phyloP scores from a whole-genome alignment of 64 coral and sea anemone species.

The Stichodactyla helianthus region DNA sequence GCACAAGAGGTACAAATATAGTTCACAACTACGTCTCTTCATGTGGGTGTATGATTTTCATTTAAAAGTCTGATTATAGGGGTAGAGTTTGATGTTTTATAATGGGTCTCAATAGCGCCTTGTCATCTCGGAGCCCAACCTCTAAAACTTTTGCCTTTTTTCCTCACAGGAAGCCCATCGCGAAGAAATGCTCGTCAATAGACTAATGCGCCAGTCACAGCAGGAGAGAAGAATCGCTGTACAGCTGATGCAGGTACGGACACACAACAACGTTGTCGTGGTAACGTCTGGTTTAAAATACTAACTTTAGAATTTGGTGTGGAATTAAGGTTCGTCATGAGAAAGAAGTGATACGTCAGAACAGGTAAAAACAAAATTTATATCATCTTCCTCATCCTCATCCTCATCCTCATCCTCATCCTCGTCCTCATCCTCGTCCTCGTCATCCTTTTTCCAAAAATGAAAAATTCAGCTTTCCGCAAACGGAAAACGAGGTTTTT shows the following conservation, averaged over 20 bases:
- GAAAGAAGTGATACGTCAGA: conserved; percentile 92
- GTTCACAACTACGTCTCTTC: background rate
- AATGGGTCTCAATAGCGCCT: too few relatives aligned
- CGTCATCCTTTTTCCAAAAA: too few relatives aligned
- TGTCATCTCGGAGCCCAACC: too few relatives aligned
- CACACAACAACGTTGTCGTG: background rate
- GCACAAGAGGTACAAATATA: conserved; percentile 65
- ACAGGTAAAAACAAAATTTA: conserved; percentile 47
- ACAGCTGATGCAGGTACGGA: conserved; percentile 87
- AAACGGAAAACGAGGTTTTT: too few relatives aligned
- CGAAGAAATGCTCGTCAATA: conserved; percentile 95
- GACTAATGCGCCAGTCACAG: conserved; percentile 94
- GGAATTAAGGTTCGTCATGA: conserved; percentile 85
- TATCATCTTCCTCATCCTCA: too few relatives aligned
- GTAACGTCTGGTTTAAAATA: background rate
- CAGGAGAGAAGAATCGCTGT: conserved; percentile 95
- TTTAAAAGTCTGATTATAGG: too few relatives aligned
- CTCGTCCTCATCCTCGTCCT: too few relatives aligned
- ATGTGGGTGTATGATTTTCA: background rate
- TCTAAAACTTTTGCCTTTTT: background rate
- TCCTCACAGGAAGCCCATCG: conserved; percentile 62
- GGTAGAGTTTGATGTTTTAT: background rate
- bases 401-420: too few relatives aligned
- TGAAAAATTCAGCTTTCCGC: too few relatives aligned
- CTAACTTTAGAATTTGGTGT: background rate